Evolutionary conservation across 2,888 invertebrate genomes (phyloP).

Genomic region (Tetrapedia diversipes): DNA sequence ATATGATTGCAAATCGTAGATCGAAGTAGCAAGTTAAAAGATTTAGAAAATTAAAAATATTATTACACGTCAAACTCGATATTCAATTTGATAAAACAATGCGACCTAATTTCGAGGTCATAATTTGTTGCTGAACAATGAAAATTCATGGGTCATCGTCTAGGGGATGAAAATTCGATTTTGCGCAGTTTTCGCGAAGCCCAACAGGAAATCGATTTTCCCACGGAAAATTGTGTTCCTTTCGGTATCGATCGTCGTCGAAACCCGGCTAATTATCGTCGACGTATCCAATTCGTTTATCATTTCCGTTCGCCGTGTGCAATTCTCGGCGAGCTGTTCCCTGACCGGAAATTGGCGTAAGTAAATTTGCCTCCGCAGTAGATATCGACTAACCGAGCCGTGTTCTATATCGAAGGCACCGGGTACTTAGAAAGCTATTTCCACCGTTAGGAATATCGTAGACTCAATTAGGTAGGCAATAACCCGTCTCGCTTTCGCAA

Average conservation of each 20-base stretch:
- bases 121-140: too few relatives aligned
- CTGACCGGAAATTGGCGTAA: slow-evolving; percentile 58
- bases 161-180: too few relatives aligned
- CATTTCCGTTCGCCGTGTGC: slow-evolving; percentile 31
- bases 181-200: not conserved
- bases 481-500: not conserved
- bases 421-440: not conserved
- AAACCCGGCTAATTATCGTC: slow-evolving; percentile 36
- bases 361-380: slow-evolving; percentile 54
- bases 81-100: too few relatives aligned
- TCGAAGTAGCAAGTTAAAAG: too few relatives aligned
- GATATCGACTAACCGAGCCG: slow-evolving; percentile 47
- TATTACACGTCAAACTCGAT: too few relatives aligned
- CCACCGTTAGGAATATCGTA: slow-evolving; percentile 15
- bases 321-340: slow-evolving; percentile 36
- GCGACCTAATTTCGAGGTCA: too few relatives aligned
- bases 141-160: too few relatives aligned
- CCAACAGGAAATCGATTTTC: slow-evolving; percentile 21
- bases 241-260: not conserved
- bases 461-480: slow-evolving; percentile 22
- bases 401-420: slow-evolving; percentile 5
- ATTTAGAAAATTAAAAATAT: too few relatives aligned
- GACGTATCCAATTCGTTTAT: slow-evolving; percentile 45
- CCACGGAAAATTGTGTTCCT: not conserved
- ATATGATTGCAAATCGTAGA: too few relatives aligned